Conservation (phyloP, 1,140 invertebrate species). For the Stratiolaelaps scimitus region DNA sequence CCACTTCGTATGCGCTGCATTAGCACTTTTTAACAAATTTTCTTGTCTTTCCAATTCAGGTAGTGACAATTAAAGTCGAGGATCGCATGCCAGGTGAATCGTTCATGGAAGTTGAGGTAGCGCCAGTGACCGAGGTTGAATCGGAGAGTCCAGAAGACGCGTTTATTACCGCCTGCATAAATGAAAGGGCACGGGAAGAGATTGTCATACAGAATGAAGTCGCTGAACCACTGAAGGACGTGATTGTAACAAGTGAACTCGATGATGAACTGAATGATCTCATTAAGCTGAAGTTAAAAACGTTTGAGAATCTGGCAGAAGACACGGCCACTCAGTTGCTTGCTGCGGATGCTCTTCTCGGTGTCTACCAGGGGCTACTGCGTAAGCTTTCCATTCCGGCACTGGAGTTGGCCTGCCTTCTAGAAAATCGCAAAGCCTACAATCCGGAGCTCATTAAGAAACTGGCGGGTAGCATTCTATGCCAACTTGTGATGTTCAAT, state of each 20-base stretch:
- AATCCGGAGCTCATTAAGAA: neutral
- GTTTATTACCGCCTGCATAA: neutral
- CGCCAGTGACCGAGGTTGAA: neutral
- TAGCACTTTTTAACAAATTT: too few species aligned
- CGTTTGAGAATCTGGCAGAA: neutral
- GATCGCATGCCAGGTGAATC: neutral
- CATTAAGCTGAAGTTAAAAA: neutral
- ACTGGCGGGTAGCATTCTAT: neutral
- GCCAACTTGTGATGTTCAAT: conserved; percentile 8
- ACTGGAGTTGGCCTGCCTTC: neutral
- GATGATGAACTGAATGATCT: neutral
- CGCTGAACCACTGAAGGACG: neutral
- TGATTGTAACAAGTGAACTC: neutral
- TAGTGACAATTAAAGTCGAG: conserved; percentile 9
- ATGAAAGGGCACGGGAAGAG: neutral
- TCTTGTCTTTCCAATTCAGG: too few species aligned
- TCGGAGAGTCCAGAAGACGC: neutral
- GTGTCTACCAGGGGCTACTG: neutral
- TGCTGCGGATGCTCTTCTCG: neutral
- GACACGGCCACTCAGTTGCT: neutral
- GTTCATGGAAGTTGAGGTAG: neutral
- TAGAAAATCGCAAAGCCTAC: neutral
- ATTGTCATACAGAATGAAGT: neutral
- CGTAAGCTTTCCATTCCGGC: conserved; percentile 18
- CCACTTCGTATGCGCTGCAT: too few species aligned